Percentiles rank a stretch among this genome's conserved stretches.
phyloP scores from a whole-genome alignment of 2,888 invertebrate species.

The Dryadula phaetusa region DNA sequence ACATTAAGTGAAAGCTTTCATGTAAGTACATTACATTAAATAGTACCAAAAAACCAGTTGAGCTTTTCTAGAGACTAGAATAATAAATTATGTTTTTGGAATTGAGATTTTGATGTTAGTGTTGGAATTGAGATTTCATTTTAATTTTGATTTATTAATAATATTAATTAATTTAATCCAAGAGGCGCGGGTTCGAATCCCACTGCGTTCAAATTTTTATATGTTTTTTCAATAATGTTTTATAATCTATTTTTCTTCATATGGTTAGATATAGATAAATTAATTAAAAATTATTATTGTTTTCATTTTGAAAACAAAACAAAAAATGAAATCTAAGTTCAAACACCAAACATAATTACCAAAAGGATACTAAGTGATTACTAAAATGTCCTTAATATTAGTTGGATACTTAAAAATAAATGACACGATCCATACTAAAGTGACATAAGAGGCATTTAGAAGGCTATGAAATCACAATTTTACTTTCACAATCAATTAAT shows the following conservation, averaged over 20 bases:
- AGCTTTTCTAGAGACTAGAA: constrained; percentile 80
- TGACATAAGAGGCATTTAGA: not conserved
- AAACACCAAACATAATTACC: not conserved
- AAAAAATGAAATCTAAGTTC: constrained; percentile 10
- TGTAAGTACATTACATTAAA: constrained; percentile 37
- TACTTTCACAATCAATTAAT: no score
- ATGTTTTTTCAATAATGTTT: no score
- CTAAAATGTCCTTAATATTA: constrained; percentile 24
- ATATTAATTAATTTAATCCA: not conserved
- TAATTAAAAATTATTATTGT: no score
- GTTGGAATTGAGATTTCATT: constrained; percentile 28
- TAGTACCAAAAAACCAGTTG: constrained; percentile 56
- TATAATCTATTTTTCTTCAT: no score
- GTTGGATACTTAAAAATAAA: constrained; percentile 38
- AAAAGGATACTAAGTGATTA: constrained; percentile 24
- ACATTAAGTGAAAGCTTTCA: not conserved
- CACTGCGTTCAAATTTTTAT: no score
- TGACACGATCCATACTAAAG: constrained; percentile 23
- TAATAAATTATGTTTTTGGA: constrained; percentile 54
- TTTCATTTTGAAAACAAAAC: not conserved
- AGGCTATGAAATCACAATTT: not conserved
- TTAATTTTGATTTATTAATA: not conserved
- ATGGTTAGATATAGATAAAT: no score
- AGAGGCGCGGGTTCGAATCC: no score
- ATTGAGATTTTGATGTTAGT: not conserved